A percentile compares a stretch with the other conserved stretches of the same genome.
Evolutionary conservation across 2,888 invertebrate species (phyloP).

Genomic region (Zonitis immaculata): DNA sequence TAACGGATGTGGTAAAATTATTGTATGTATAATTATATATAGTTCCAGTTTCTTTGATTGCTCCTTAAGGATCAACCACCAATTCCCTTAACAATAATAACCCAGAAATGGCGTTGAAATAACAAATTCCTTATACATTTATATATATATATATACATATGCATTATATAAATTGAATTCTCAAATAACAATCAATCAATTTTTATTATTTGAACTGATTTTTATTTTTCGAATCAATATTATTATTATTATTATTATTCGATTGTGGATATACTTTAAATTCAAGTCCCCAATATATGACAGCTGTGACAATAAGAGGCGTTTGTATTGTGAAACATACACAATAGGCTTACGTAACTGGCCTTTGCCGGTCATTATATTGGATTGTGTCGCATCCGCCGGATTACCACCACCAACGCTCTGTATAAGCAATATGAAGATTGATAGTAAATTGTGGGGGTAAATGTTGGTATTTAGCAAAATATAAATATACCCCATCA

Average conservation of each 20-base stretch:
- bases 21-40: slow-evolving; percentile 8
- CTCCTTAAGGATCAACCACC: slow-evolving; percentile 2
- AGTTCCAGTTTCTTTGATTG: slow-evolving; percentile 10
- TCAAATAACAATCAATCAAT: neutral
- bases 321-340: slow-evolving; percentile 18
- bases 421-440: slow-evolving; percentile 43
- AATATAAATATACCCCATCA: slow-evolving; percentile 46
- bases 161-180: too few relatives aligned
- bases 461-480: slow-evolving; percentile 25
- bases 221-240: too few relatives aligned
- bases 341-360: slow-evolving; percentile 37
- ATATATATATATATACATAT: too few relatives aligned
- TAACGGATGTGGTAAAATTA: slow-evolving; percentile 21
- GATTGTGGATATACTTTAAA: neutral
- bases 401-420: slow-evolving; percentile 41
- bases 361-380: slow-evolving; percentile 42
- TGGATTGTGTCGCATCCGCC: slow-evolving; percentile 41
- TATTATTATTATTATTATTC: too few relatives aligned
- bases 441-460: slow-evolving; percentile 39
- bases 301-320: slow-evolving; percentile 41
- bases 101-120: too few relatives aligned
- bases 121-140: too few relatives aligned
- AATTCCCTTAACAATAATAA: slow-evolving; percentile 5
- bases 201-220: too few relatives aligned
- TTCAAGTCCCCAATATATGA: slow-evolving; percentile 18